phyloP scores from a whole-genome alignment of 2,888 invertebrate genomes.

The Ichneumon xanthorius region DNA sequence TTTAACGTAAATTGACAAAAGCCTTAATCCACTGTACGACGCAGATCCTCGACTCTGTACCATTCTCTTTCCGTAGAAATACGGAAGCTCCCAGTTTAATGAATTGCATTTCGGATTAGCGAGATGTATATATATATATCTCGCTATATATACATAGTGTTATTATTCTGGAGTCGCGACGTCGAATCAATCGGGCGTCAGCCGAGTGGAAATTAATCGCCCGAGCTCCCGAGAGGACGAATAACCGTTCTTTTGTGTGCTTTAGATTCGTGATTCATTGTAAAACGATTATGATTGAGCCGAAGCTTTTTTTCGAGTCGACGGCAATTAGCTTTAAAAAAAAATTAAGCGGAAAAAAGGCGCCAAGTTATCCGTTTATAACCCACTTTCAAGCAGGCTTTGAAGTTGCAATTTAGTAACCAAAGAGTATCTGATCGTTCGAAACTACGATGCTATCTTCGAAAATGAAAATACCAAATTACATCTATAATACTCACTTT shows the following conservation, averaged over 20 bases:
- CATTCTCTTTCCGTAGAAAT: slow-evolving; percentile 10
- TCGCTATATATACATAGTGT: not conserved
- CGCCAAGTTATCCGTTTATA: slow-evolving; percentile 50
- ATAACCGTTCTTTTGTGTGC: not conserved
- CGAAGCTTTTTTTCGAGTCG: not conserved
- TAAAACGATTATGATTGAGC: not conserved
- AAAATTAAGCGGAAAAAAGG: slow-evolving; percentile 15
- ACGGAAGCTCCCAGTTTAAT: slow-evolving; percentile 20
- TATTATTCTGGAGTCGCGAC: slow-evolving; percentile 1
- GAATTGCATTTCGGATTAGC: slow-evolving; percentile 34
- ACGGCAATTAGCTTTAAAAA: slow-evolving; percentile 9
- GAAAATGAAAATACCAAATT: not conserved
- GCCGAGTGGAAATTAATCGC: not conserved
- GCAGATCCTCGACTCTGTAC: not conserved
- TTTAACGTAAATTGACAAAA: slow-evolving; percentile 47
- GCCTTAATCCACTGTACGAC: slow-evolving; percentile 22
- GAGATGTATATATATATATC: not conserved
- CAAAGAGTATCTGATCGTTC: not conserved
- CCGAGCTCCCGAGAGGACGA: not conserved
- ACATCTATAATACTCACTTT: slow-evolving; percentile 39
- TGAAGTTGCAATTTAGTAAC: slow-evolving; percentile 54
- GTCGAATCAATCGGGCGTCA: not conserved
- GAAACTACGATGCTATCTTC: not conserved
- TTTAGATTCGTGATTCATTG: not conserved
- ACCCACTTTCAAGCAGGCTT: slow-evolving; percentile 41